Conservation (phyloP, 2,888 invertebrate genomes). For the Deilephila porcellus region DNA sequence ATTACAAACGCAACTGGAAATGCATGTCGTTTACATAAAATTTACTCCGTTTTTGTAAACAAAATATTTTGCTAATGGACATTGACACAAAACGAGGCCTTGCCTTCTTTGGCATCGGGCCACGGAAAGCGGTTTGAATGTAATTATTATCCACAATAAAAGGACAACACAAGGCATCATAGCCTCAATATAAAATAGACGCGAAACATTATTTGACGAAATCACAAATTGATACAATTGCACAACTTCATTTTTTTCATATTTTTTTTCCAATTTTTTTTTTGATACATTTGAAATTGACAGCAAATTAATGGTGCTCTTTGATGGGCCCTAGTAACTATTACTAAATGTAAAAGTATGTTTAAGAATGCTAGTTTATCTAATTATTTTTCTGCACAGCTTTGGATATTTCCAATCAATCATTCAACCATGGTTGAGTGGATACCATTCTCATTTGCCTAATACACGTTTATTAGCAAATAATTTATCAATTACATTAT, state of each 20-base stretch:
- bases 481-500: no score
- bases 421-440: no score
- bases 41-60: slow-evolving; percentile 35
- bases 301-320: neutral
- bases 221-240: neutral
- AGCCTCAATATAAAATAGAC: neutral
- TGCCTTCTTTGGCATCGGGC: slow-evolving; percentile 46
- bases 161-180: neutral
- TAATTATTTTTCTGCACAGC: no score
- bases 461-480: no score
- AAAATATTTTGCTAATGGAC: slow-evolving; percentile 37
- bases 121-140: slow-evolving; percentile 42
- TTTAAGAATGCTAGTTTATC: no score
- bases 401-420: no score
- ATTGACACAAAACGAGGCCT: slow-evolving; percentile 38
- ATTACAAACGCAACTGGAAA: slow-evolving; percentile 19
- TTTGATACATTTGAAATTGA: neutral
- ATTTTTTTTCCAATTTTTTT: no score
- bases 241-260: neutral
- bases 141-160: slow-evolving; percentile 29
- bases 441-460: no score
- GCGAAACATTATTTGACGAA: neutral
- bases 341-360: no score
- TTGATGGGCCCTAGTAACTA: neutral
- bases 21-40: slow-evolving; percentile 15